Evolutionary conservation across 2,113 vertebrate genomes (phyloP).

Genomic region (Protomyctophum bolini): DNA sequence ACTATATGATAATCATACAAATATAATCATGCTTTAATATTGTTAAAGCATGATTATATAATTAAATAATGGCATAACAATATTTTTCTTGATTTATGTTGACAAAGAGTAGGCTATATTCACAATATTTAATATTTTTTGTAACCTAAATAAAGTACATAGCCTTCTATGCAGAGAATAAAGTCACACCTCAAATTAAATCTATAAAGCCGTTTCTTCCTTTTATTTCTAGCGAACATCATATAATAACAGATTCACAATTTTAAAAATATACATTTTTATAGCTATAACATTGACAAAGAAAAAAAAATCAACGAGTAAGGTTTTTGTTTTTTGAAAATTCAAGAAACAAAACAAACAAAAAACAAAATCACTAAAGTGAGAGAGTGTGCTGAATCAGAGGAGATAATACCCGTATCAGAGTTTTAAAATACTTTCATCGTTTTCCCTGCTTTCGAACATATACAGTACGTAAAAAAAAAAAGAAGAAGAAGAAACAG

Average conservation of each 20-base stretch:
- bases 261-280: slow-evolving; percentile 85
- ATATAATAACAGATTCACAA: slow-evolving; percentile 82
- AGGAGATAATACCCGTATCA: slow-evolving; percentile 82
- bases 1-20: too few relatives aligned
- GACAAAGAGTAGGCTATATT: background rate
- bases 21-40: too few relatives aligned
- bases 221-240: slow-evolving; percentile 85
- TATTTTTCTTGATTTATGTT: too few relatives aligned
- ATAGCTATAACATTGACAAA: slow-evolving; percentile 84
- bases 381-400: slow-evolving; percentile 83
- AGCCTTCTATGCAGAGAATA: slow-evolving; percentile 36
- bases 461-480: slow-evolving; percentile 75
- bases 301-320: slow-evolving; percentile 72
- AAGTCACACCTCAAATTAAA: slow-evolving; percentile 64
- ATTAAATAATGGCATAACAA: too few relatives aligned
- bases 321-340: slow-evolving; percentile 55
- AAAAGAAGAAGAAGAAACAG: slow-evolving; percentile 64
- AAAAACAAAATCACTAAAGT: slow-evolving; percentile 71
- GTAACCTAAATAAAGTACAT: background rate
- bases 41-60: too few relatives aligned
- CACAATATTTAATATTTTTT: background rate
- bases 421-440: slow-evolving; percentile 80
- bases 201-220: slow-evolving; percentile 80
- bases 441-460: slow-evolving; percentile 76
- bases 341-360: slow-evolving; percentile 17